Base-by-base conservation (phyloP, 2,888 invertebrate genomes). In the Eurytoma adleriae region DNA sequence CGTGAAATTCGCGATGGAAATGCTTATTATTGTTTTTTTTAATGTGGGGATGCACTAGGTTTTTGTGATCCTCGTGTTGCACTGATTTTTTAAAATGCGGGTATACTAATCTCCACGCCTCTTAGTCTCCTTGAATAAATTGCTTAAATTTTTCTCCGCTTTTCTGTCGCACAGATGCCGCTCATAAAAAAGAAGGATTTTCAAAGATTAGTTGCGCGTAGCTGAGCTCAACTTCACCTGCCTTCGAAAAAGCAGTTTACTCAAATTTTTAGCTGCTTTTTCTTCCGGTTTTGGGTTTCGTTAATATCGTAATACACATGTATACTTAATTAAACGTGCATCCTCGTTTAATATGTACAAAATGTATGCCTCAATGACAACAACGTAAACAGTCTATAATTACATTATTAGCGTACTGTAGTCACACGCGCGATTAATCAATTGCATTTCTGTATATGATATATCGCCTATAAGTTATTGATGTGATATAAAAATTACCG, bases 321-420 rank as follows among this genome's bases (percentile, higher is more conserved):
- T 80, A 81, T 82, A 83, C 78, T 76, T 79, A 85, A 82, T 85
- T 87, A 87, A 84, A 88, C 85, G 87, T 79, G 69, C 62, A 82
- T 18, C 66, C 71, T 66, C 85, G 85, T 87, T 85, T 80, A 84
- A 86, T 89, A 89, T 89, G 87, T 89, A 89, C 89, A 89, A 86
- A 86, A 88, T 83, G 84, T 84, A 84, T 83, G 84, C 81, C 81
- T 84, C 83, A 80, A 82, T 84, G 83, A 84, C 83, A 84, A 85
- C 82, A 85, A 85, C 82, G 69, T 64, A 86, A 80, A 84, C 82
- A 79, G 83, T 80, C 71, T 84, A 83, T 83, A 81, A 80, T 83
- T 80, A 82, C 80, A 77, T 59, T 61, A 68, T 67, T 64, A 67
- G 68, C 61, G 13, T 64, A 64, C 54, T 50, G 50, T 13, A 27